phyloP scores from a whole-genome alignment of 2,113 vertebrate species.

The Carollia perspicillata region DNA sequence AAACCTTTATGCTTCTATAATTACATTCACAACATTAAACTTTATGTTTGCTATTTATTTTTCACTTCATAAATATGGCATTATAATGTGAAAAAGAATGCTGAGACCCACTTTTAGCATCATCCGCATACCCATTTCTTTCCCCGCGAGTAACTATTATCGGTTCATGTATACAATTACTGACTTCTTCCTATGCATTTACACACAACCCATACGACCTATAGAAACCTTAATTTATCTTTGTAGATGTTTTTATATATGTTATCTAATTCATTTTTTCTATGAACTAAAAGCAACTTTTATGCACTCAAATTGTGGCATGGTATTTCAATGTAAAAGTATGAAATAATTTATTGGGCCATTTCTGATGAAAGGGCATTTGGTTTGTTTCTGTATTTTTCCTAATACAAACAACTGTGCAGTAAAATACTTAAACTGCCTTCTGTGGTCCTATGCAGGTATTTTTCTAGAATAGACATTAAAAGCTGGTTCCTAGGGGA shows the following conservation, averaged over 20 bases:
- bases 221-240: neutral
- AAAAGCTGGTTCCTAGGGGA: neutral
- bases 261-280: neutral
- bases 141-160: neutral
- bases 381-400: neutral
- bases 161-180: neutral
- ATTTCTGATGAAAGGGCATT: neutral
- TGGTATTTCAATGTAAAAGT: neutral
- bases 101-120: neutral
- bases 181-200: neutral
- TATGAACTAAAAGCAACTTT: neutral
- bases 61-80: neutral
- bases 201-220: neutral
- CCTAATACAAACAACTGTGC: neutral
- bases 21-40: neutral
- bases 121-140: neutral
- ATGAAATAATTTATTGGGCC: neutral
- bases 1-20: neutral
- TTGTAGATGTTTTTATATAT: neutral
- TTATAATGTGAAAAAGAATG: neutral
- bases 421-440: neutral
- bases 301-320: neutral
- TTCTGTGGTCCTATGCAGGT: neutral
- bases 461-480: neutral
- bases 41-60: neutral